Percentiles rank a stretch among this genome's conserved stretches.
These are phyloP conservation scores for Pelochelys cantorii DNA, from an alignment of 2,797 vertebrate genomes.

Conservation along the genomic window DNA sequence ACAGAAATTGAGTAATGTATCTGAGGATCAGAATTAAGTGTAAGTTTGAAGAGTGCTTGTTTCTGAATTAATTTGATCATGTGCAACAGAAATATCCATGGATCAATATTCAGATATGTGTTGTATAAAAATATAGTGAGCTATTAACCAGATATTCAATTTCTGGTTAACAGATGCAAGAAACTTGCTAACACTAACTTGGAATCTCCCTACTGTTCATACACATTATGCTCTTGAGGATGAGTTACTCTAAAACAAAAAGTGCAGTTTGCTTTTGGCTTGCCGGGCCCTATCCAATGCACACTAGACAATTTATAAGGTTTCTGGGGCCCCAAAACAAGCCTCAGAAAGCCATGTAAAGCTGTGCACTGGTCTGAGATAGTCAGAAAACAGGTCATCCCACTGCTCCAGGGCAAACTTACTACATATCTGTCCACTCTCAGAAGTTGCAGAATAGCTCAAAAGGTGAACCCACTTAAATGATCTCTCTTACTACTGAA, in stretches of 20 bases:
- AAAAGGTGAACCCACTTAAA: neutral
- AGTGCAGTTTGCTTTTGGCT: neutral
- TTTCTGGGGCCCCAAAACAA: neutral
- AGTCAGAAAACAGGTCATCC: neutral
- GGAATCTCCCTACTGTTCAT: slow-evolving; percentile 2
- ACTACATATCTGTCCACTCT: neutral
- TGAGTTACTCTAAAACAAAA: neutral
- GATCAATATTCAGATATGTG: neutral
- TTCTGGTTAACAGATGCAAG: neutral
- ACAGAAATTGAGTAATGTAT: neutral
- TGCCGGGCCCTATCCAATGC: rapidly evolving
- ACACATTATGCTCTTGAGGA: neutral
- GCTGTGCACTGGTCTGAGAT: neutral
- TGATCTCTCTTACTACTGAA: neutral
- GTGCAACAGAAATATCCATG: neutral
- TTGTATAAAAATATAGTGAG: slow-evolving; percentile 8
- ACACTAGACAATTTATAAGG: neutral
- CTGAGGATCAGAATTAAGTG: neutral
- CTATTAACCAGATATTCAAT: neutral
- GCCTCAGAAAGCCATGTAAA: neutral
- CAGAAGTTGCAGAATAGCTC: neutral
- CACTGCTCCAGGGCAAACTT: neutral
- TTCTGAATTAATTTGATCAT: neutral
- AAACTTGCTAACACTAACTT: neutral
- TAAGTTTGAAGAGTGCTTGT: neutral